Evolutionary conservation across 2,888 invertebrate species (phyloP), one percentile per base, ranked within the genome.

Genomic region (Eupithecia abbreviata): DNA sequence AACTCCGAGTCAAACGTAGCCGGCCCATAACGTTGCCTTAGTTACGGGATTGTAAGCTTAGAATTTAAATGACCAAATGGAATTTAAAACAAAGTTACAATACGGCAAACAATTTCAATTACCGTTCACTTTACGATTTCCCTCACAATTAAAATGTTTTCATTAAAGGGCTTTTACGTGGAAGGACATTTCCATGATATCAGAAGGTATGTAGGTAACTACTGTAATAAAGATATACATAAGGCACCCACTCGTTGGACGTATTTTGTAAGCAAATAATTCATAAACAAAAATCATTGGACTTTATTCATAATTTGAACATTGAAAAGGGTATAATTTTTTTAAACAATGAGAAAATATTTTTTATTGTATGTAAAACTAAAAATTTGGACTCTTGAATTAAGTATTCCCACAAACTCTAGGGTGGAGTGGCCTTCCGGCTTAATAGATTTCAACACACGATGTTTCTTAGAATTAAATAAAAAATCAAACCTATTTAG

Each of bases 61-160:
- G 58, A 69, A 69, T 47, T 58, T 62, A 41, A 58, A 71, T 43
- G 71, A 58, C 58, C 30, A n/a, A 41, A 65, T 65, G 47, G 69
- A 47, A 69, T 69, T 43, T 69, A 30, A 69, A 69, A 69, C 69
- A 69, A 30, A 49, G 47, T 69, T 69, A 69, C 69, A 69, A 69
- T 69, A 69, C 69, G 47, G 30, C 72, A 65, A 72, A 72, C 47
- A 72, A 47, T 65, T 65, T 62, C 65, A 72, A 65, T 65, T 65
- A 58, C 30, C 72, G 72, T 72, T 72, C 58, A 72, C 58, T 62
- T 62, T 69, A 69, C 69, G 69, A 47, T 69, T 69, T 69, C 45
- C 69, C 47, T 62, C 49, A 68, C 71, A 68, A 77, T 69, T 68
- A 49, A 71, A 62, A 73, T 77, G 71, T 68, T 77, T 74, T 68